Percentiles rank a stretch among this genome's conserved stretches.
These are phyloP conservation scores for Hydropsyche tenuis DNA, from an alignment of 1,140 invertebrate species.

Conservation along the genomic window DNA sequence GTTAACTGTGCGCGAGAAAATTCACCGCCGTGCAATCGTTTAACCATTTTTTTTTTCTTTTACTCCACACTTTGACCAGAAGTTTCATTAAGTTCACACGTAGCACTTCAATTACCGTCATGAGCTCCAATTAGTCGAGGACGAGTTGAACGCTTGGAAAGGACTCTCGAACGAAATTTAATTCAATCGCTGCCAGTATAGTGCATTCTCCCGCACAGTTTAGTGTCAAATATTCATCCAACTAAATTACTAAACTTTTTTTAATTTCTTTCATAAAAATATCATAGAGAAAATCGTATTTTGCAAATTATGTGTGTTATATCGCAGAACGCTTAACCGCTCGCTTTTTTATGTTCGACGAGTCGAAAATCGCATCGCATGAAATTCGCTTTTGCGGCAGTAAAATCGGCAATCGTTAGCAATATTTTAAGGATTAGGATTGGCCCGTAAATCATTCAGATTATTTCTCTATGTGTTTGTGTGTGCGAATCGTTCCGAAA, in stretches of 20 bases:
- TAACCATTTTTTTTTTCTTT: background rate
- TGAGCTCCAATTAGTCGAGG: slow-evolving; percentile 7
- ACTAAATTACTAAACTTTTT: no score
- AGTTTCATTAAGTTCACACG: slow-evolving; percentile 6
- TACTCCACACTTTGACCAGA: background rate
- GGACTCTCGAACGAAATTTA: slow-evolving; percentile 2
- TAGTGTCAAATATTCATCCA: no score
- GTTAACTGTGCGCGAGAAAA: no score
- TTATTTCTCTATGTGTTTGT: slow-evolving; percentile 1
- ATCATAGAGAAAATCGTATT: no score
- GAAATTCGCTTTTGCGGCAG: slow-evolving; percentile 4
- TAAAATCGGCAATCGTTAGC: slow-evolving; percentile 26
- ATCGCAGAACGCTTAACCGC: no score
- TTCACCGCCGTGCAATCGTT: no score
- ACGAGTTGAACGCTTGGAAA: background rate
- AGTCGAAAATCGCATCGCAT: background rate
- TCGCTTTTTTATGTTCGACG: background rate
- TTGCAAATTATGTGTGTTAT: no score
- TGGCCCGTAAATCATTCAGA: background rate
- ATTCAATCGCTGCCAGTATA: background rate
- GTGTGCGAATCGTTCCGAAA: no score
- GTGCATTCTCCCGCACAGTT: no score
- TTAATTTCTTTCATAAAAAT: no score
- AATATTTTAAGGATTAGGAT: slow-evolving; percentile 26
- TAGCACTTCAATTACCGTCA: slow-evolving; percentile 5